Percentiles rank a stretch among this genome's conserved stretches.
Evolutionary conservation across 2,113 vertebrate genomes (phyloP).

Genomic region (Podarcis muralis): DNA sequence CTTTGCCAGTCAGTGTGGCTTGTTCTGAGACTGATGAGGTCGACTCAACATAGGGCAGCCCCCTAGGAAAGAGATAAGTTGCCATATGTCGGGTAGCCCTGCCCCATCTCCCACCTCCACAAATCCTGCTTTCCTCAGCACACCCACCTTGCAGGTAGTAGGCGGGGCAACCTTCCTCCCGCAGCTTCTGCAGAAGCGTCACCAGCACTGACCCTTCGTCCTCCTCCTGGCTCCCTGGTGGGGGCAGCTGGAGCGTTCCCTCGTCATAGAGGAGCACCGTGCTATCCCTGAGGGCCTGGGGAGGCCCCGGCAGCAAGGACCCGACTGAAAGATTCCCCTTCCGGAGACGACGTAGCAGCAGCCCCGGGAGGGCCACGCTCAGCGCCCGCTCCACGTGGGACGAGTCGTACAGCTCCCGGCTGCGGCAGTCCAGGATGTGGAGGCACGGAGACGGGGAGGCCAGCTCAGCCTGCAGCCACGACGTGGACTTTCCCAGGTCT

Average conservation of each 20-base stretch:
- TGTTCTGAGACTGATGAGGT: too few species aligned
- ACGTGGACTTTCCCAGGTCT: slow-evolving; percentile 64
- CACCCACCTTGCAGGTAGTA: slow-evolving; percentile 73
- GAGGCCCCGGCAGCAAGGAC: slow-evolving; percentile 65
- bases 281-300: slow-evolving; percentile 28
- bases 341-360: slow-evolving; percentile 71
- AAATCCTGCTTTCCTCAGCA: not conserved
- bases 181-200: slow-evolving; percentile 68
- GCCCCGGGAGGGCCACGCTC: slow-evolving; percentile 69
- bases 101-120: too few species aligned
- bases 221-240: slow-evolving; percentile 32
- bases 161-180: slow-evolving; percentile 70
- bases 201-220: slow-evolving; percentile 62
- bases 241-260: slow-evolving; percentile 38
- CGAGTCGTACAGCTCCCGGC: slow-evolving; percentile 69
- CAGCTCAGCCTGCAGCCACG: slow-evolving; percentile 69
- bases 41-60: too few species aligned
- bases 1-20: too few species aligned
- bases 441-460: slow-evolving; percentile 57
- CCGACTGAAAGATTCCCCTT: slow-evolving; percentile 68
- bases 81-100: not conserved
- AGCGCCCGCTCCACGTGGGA: slow-evolving; percentile 71
- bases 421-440: slow-evolving; percentile 72
- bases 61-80: not conserved
- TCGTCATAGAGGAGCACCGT: slow-evolving; percentile 71